Evolutionary conservation across 2,113 vertebrate genomes (phyloP), one percentile per base, ranked within the genome.

Genomic region (Ondatra zibethicus): DNA sequence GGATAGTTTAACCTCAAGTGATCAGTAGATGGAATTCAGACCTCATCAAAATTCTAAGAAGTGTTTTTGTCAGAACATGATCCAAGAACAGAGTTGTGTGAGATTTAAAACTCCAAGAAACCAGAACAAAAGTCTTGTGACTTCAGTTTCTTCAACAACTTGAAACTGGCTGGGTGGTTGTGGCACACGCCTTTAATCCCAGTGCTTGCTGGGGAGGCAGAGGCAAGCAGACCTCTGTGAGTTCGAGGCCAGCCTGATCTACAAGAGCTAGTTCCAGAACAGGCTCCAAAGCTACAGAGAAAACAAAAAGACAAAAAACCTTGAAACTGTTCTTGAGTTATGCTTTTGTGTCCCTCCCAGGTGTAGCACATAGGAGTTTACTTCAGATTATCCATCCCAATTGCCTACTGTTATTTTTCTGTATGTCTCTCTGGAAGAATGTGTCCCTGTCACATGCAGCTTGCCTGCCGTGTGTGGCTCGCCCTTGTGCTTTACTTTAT

Each of bases 41-140:
- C 33, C 31, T 42, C 75, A 33, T 86, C 77, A 84, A 66, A 91
- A 93, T 96, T n/a, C 52, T 31, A 93, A 84, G n/a, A 88, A 12
- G 16, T 50, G 25, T 75, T 31, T 52, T 52, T 42, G 21, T 61
- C 80, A 61, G 80, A 82, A 82, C 80, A 61, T 16, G 55, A n/a
- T 39, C n/a, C 36, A 61, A 82, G n/a, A 61, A 82, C 29, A 23
- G 55, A 65, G 27, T 45, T 21, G 16, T 66, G 27, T 86, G 61
- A 85, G 58, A 63, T 39, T 29, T 45, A 45, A 39, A 82, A 27
- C 55, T 8, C 36, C 23, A 61, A 82, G 55, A 61, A 82, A 61
- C 80, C n/a, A 29, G n/a, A 36, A 29, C 23, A 61, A 61, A 23
- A 29, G 55, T 61, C 80, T 82, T 55, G 21, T 39, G 36, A 81